These are phyloP conservation scores for Aeoliscus strigatus DNA, from an alignment of 2,797 vertebrate genomes.

Conservation along the genomic window DNA sequence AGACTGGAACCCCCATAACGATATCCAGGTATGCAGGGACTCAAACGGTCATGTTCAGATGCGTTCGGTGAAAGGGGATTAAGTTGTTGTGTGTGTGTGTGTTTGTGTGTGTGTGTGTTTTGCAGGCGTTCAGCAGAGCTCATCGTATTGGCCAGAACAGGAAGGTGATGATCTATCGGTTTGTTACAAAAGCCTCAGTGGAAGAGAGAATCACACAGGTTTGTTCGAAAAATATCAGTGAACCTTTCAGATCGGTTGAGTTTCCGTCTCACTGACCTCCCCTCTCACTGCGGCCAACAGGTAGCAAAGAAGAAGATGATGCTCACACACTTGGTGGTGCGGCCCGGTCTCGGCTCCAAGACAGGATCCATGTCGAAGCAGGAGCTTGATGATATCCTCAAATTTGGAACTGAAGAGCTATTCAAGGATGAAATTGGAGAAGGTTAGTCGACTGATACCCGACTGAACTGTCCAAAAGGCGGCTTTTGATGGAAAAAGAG, in stretches of 20 bases:
- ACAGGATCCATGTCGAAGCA: conserved; percentile 99
- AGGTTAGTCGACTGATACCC: conserved; percentile 30
- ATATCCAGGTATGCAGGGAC: conserved; percentile 86
- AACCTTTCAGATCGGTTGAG: no score
- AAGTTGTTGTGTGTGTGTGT: neutral
- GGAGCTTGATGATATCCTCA: conserved; percentile 96
- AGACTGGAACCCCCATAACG: conserved; percentile 99
- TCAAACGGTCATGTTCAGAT: no score
- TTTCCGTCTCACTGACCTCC: neutral
- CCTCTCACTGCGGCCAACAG: conserved; percentile 35
- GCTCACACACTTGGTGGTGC: conserved; percentile 95
- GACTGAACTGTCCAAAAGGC: no score
- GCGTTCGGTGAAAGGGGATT: no score
- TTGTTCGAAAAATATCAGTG: no score
- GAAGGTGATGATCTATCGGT: conserved; percentile 99
- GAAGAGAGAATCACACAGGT: conserved; percentile 95
- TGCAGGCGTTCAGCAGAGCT: conserved; percentile 94
- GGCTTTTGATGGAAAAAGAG: no score
- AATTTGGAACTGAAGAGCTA: conserved; percentile 93
- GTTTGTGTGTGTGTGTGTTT: neutral
- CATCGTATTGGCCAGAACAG: conserved; percentile 97
- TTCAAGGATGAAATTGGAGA: conserved; percentile 91
- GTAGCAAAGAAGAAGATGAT: conserved; percentile 99
- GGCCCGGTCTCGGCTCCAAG: conserved; percentile 94
- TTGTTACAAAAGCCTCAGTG: conserved; percentile 95